Conservation (phyloP, 2,113 vertebrate species). For the Hucho hucho region DNA sequence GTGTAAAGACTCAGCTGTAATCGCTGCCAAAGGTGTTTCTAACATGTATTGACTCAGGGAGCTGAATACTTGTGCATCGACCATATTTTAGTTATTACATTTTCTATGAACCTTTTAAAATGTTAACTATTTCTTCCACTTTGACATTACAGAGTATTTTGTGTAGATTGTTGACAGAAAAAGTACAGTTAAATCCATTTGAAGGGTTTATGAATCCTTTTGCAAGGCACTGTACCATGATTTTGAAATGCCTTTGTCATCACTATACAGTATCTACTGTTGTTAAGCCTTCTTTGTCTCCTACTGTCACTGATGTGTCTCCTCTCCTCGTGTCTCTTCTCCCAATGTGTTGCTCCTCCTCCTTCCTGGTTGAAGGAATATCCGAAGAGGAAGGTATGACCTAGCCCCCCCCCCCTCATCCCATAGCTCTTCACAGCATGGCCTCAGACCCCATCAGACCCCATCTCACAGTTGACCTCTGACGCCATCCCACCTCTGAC, state of each 20-base stretch:
- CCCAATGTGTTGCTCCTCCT: conserved; percentile 5
- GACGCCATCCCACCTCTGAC: neutral
- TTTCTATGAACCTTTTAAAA: too few species aligned
- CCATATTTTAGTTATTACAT: too few species aligned
- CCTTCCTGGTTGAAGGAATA: conserved; percentile 81
- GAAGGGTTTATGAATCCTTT: too few species aligned
- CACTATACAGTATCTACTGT: neutral
- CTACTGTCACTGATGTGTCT: conserved; percentile 33
- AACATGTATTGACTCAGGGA: too few species aligned
- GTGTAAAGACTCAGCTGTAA: too few species aligned
- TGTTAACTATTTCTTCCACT: too few species aligned
- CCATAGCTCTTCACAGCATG: neutral
- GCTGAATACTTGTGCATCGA: too few species aligned
- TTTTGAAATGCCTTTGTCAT: neutral
- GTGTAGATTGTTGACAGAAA: too few species aligned
- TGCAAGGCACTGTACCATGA: neutral
- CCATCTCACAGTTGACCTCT: too few species aligned
- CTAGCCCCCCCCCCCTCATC: conserved; percentile 1
- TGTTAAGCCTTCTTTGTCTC: conserved; percentile 15
- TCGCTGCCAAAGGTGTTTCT: too few species aligned
- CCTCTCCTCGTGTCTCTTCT: conserved; percentile 46
- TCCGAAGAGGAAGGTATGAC: conserved; percentile 93
- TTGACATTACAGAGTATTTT: too few species aligned
- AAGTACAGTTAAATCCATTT: too few species aligned
- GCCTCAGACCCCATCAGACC: neutral